Conservation (phyloP, 2,797 vertebrate species). For the Pangasius sanitwongsei region DNA sequence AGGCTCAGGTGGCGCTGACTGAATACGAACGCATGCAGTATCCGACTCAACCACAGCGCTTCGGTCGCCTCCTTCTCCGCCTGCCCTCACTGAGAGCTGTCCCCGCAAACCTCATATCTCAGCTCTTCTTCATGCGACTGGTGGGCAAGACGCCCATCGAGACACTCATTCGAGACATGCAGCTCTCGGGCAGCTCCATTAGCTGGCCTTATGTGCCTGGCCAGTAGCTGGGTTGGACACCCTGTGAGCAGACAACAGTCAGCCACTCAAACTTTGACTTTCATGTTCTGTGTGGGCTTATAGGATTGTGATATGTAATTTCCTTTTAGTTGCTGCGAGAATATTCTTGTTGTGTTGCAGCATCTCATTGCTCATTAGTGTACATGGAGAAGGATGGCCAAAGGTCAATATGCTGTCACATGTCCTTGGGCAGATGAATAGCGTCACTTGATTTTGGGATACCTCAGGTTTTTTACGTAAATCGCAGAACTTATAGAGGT, state of each 20-base stretch:
- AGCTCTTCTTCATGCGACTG: constrained; percentile 97
- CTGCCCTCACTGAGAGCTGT: constrained; percentile 91
- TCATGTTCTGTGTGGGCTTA: constrained; percentile 46
- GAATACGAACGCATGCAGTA: constrained; percentile 93
- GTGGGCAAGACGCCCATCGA: constrained; percentile 97
- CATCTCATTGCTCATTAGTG: constrained; percentile 36
- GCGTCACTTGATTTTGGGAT: constrained; percentile 48
- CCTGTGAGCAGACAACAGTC: constrained; percentile 22
- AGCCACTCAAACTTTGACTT: constrained; percentile 36
- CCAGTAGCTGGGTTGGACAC: constrained; percentile 70
- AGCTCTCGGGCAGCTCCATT: constrained; percentile 94
- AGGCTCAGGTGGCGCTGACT: constrained; percentile 90
- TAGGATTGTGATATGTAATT: constrained; percentile 53
- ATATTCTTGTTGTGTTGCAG: constrained; percentile 45
- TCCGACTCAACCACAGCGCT: constrained; percentile 91
- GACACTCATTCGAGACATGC: constrained; percentile 97
- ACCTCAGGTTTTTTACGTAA: constrained; percentile 55
- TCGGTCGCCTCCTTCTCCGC: constrained; percentile 88
- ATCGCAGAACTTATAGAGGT: constrained; percentile 33
- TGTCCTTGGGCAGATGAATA: constrained; percentile 50
- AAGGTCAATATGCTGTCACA: constrained; percentile 37
- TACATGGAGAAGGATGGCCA: constrained; percentile 40
- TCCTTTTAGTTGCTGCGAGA: constrained; percentile 46
- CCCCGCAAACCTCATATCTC: constrained; percentile 92
- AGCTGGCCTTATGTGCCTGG: constrained; percentile 91